Conservation (phyloP, 2,113 vertebrate species). For the Pachyramphus minor region DNA sequence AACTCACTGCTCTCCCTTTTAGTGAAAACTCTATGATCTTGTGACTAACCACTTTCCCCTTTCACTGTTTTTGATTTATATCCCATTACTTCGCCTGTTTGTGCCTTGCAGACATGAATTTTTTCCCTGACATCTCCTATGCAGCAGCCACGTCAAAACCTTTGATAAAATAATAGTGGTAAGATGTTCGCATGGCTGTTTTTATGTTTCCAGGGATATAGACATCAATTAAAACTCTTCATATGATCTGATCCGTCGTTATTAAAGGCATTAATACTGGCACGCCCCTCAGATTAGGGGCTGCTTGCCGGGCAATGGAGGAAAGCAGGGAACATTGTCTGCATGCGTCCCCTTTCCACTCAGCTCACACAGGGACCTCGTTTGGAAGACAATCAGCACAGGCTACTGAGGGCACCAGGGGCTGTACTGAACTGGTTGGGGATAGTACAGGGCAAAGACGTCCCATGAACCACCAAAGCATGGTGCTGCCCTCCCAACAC, state of each 20-base stretch:
- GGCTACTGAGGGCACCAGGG: not conserved
- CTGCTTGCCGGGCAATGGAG: conserved; percentile 53
- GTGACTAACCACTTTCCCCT: conserved; percentile 67
- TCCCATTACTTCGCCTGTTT: conserved; percentile 72
- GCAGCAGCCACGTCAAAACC: conserved; percentile 66
- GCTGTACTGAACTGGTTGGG: not conserved
- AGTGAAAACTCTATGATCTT: conserved; percentile 68
- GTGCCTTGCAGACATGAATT: conserved; percentile 71
- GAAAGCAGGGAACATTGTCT: conserved; percentile 37
- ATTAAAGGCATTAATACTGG: conserved; percentile 70
- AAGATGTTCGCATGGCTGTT: conserved; percentile 62
- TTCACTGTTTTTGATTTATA: conserved; percentile 74
- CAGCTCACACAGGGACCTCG: not conserved
- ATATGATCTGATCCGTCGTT: conserved; percentile 67
- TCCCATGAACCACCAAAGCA: not conserved
- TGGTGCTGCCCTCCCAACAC: not conserved
- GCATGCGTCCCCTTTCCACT: not conserved
- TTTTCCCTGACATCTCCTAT: conserved; percentile 67
- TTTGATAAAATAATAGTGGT: conserved; percentile 69
- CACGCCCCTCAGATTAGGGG: conserved; percentile 73
- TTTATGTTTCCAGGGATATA: conserved; percentile 71
- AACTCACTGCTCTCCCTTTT: conserved; percentile 58
- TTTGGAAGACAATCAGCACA: not conserved
- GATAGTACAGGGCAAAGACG: not conserved
- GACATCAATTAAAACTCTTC: conserved; percentile 74